A percentile compares a stretch with the other conserved stretches of the same genome.
Evolutionary conservation across 2,113 vertebrate species (phyloP).

Genomic region (Acanthochromis polyacanthus): DNA sequence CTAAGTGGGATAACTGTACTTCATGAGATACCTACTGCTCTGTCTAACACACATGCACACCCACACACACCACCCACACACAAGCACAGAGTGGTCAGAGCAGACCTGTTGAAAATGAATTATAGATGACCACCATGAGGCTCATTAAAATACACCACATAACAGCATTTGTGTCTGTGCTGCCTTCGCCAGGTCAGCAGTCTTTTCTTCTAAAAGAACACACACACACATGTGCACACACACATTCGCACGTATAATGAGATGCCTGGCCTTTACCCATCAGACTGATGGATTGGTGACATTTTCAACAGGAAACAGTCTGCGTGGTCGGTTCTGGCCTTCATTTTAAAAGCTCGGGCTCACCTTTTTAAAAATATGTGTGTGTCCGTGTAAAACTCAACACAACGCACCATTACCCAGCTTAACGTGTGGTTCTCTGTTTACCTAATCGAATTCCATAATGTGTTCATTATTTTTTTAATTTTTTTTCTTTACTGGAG

Average conservation of each 20-base stretch:
- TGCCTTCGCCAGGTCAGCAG: constrained; percentile 49
- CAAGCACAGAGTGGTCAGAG: constrained; percentile 21
- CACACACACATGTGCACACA: neutral
- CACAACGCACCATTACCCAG: neutral
- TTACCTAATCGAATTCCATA: neutral
- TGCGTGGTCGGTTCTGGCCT: constrained; percentile 39
- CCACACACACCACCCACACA: constrained; percentile 23
- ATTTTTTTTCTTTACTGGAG: neutral
- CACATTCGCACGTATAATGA: neutral
- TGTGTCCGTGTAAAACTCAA: constrained; percentile 7
- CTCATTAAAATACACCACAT: constrained; percentile 68
- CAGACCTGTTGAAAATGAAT: constrained; percentile 66
- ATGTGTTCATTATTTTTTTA: neutral
- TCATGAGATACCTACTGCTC: neutral
- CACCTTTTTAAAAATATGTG: constrained; percentile 21
- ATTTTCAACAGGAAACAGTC: constrained; percentile 67
- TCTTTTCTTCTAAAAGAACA: constrained; percentile 36
- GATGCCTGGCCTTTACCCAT: constrained; percentile 69
- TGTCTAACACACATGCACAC: neutral
- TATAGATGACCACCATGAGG: constrained; percentile 59
- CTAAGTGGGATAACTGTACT: too few species aligned
- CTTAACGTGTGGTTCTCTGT: neutral
- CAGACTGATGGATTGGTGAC: constrained; percentile 74
- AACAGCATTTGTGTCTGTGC: constrained; percentile 18
- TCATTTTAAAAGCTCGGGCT: constrained; percentile 47